Percentiles rank a stretch among this genome's conserved stretches.
Conservation (phyloP, 1,140 invertebrate genomes). For the Elymnias hypermnestra region DNA sequence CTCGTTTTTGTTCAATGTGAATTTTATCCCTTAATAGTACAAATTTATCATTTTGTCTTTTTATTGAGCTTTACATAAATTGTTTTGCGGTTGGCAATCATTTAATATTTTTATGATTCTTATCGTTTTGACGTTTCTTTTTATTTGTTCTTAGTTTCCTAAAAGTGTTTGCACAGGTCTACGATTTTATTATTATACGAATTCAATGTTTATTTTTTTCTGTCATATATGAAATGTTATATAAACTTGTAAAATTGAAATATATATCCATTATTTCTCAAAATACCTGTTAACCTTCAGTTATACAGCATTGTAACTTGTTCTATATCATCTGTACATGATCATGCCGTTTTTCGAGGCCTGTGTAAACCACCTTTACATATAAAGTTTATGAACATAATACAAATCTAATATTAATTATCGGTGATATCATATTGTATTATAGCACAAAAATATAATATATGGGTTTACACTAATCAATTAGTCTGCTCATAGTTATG, state of each 20-base stretch:
- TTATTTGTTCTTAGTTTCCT: conserved; percentile 33
- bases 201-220: no score
- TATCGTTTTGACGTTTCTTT: conserved; percentile 35
- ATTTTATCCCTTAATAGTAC: conserved; percentile 53
- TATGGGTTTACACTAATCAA: conserved; percentile 17
- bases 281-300: no score
- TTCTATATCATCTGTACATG: no score
- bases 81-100: conserved; percentile 22
- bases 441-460: conserved; percentile 40
- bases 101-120: conserved; percentile 27
- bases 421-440: conserved; percentile 30
- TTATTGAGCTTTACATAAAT: conserved; percentile 39
- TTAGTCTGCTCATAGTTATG: conserved; percentile 26
- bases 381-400: conserved; percentile 16
- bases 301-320: no score
- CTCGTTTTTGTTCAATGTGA: conserved; percentile 33
- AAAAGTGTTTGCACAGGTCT: conserved; percentile 1
- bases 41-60: conserved; percentile 54
- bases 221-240: no score
- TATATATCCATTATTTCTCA: no score
- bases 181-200: no score
- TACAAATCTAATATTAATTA: conserved; percentile 20
- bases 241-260: no score
- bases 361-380: not conserved
- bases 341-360: not conserved